These are phyloP conservation scores for Ctenopoma multispine DNA, from an alignment of 2,797 vertebrate genomes.

Conservation along the genomic window DNA sequence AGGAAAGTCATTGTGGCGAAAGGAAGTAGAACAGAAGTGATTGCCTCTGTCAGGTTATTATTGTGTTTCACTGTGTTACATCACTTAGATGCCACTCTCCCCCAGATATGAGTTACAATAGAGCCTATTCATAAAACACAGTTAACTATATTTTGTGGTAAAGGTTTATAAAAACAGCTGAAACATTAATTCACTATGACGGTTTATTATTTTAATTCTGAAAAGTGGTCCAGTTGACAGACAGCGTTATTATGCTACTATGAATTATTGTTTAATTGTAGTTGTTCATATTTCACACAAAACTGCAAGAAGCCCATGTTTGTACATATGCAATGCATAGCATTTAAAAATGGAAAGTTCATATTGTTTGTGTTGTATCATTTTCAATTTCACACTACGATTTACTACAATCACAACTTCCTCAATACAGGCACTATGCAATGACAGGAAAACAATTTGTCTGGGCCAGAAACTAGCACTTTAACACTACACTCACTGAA, in stretches of 20 bases:
- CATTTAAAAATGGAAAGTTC: not conserved
- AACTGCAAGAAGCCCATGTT: not conserved
- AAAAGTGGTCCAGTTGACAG: constrained; percentile 23
- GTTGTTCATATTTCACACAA: constrained; percentile 16
- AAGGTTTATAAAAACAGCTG: constrained; percentile 51
- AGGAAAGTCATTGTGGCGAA: constrained; percentile 73
- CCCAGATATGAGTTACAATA: constrained; percentile 68
- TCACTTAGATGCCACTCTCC: constrained; percentile 68
- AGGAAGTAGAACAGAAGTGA: constrained; percentile 77
- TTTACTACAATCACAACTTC: not conserved
- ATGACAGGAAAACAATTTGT: not conserved
- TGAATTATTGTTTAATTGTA: not conserved
- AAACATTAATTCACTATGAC: constrained; percentile 28
- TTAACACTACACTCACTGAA: too few species aligned
- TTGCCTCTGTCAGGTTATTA: constrained; percentile 78
- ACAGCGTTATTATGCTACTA: constrained; percentile 16
- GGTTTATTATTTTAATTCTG: constrained; percentile 44
- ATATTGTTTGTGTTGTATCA: not conserved
- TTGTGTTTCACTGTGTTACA: constrained; percentile 80
- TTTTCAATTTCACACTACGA: not conserved
- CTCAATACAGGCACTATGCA: not conserved
- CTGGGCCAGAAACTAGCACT: too few species aligned
- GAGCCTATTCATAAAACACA: constrained; percentile 62
- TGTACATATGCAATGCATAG: not conserved
- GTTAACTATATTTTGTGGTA: constrained; percentile 52